A percentile compares a stretch with the other conserved stretches of the same genome.
These are phyloP conservation scores for Cheilosia vulpina DNA, from an alignment of 2,888 invertebrate species.

Conservation along the genomic window DNA sequence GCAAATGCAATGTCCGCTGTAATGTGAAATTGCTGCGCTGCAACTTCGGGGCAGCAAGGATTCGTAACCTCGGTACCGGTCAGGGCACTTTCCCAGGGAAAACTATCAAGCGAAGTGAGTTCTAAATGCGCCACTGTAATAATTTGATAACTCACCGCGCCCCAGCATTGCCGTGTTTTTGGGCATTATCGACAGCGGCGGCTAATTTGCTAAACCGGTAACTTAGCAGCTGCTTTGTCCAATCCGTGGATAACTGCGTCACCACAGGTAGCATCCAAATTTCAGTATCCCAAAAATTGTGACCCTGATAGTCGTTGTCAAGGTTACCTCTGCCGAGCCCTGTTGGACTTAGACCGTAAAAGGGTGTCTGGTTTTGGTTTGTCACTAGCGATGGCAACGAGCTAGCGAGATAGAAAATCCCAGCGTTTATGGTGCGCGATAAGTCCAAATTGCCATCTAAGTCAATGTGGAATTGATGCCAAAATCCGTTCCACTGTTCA, in stretches of 20 bases:
- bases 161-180: constrained; percentile 84
- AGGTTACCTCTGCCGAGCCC: constrained; percentile 84
- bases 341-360: constrained; percentile 86
- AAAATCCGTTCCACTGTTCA: constrained; percentile 84
- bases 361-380: constrained; percentile 83
- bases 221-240: constrained; percentile 84
- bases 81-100: constrained; percentile 87
- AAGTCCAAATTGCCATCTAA: constrained; percentile 85
- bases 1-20: constrained; percentile 86
- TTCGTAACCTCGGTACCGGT: constrained; percentile 86
- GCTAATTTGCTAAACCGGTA: constrained; percentile 85
- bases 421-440: constrained; percentile 84
- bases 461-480: constrained; percentile 84
- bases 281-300: constrained; percentile 88
- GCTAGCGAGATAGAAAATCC: constrained; percentile 86
- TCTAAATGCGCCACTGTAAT: background rate
- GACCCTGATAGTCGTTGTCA: constrained; percentile 84
- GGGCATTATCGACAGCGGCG: constrained; percentile 85
- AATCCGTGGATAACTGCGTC: constrained; percentile 84
- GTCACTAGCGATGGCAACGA: constrained; percentile 85
- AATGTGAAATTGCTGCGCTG: constrained; percentile 86
- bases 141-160: constrained; percentile 83
- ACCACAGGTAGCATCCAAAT: constrained; percentile 87
- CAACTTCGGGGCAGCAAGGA: constrained; percentile 86
- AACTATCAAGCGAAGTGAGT: constrained; percentile 80